Evolutionary conservation across 2,113 vertebrate genomes (phyloP).

Genomic region (Oreochromis spilurus): DNA sequence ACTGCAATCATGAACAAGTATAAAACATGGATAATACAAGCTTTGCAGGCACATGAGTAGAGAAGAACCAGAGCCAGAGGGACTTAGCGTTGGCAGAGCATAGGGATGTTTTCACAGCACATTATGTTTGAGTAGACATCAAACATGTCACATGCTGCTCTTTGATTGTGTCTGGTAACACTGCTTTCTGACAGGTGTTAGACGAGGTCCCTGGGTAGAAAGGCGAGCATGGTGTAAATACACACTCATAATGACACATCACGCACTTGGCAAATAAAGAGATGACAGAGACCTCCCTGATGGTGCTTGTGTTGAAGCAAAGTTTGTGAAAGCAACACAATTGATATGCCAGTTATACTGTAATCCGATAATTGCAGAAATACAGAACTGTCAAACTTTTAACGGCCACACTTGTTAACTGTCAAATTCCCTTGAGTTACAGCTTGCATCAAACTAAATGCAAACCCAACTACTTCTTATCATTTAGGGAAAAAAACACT

Average conservation of each 20-base stretch:
- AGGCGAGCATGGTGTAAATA: slow-evolving; percentile 30
- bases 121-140: slow-evolving; percentile 83
- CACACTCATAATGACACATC: slow-evolving; percentile 38
- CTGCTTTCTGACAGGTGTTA: slow-evolving; percentile 85
- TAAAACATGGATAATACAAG: slow-evolving; percentile 15
- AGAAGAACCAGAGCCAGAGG: slow-evolving; percentile 19
- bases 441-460: slow-evolving; percentile 4
- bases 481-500: background rate
- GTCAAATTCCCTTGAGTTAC: background rate
- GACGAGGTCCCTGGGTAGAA: slow-evolving; percentile 44
- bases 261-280: slow-evolving; percentile 37
- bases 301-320: slow-evolving; percentile 21
- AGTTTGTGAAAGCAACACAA: slow-evolving; percentile 38
- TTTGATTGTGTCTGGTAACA: slow-evolving; percentile 84
- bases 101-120: slow-evolving; percentile 80
- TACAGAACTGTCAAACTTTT: slow-evolving; percentile 7
- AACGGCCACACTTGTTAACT: background rate
- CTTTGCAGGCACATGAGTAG: background rate
- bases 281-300: slow-evolving; percentile 37
- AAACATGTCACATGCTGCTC: slow-evolving; percentile 81
- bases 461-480: background rate
- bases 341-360: slow-evolving; percentile 25
- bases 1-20: background rate
- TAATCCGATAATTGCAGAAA: slow-evolving; percentile 27
- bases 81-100: slow-evolving; percentile 26